Percentiles rank a stretch among this genome's conserved stretches.
Evolutionary conservation across 2,888 invertebrate species (phyloP).

Genomic region (Drosophila picticornis): DNA sequence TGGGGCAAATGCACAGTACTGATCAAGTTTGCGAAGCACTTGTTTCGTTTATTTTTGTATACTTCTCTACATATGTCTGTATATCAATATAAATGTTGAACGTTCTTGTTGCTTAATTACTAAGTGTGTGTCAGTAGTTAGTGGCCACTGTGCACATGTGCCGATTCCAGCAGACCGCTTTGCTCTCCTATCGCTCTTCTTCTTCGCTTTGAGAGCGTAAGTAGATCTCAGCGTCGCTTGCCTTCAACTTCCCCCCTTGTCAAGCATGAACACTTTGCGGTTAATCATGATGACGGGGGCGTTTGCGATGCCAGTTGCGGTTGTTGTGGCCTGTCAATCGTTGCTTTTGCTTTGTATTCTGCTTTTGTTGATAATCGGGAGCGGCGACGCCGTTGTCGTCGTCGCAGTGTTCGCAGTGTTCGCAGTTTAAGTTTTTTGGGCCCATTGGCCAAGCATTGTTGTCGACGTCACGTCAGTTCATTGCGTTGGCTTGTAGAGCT

Average conservation of each 20-base stretch:
- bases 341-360: conserved; percentile 59
- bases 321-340: conserved; percentile 70
- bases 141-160: conserved; percentile 58
- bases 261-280: conserved; percentile 53
- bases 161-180: conserved; percentile 15
- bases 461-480: conserved; percentile 72
- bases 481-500: conserved; percentile 74
- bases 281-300: conserved; percentile 67
- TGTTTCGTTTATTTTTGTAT: neutral
- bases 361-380: conserved; percentile 67
- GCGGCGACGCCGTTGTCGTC: conserved; percentile 35
- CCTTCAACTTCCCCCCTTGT: neutral
- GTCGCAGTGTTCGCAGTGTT: conserved; percentile 24
- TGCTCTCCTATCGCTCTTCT: conserved; percentile 16
- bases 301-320: conserved; percentile 58
- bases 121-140: neutral
- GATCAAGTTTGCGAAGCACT: neutral
- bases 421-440: conserved; percentile 60
- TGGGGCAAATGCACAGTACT: conserved; percentile 27
- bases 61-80: neutral
- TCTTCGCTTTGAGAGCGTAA: conserved; percentile 54
- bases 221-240: conserved; percentile 52
- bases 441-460: conserved; percentile 46
- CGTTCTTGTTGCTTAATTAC: conserved; percentile 4
- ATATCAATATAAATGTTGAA: neutral